Base-by-base conservation (phyloP, 37 sponge, comb jelly and placozoan species). In the Spongilla lacustris region DNA sequence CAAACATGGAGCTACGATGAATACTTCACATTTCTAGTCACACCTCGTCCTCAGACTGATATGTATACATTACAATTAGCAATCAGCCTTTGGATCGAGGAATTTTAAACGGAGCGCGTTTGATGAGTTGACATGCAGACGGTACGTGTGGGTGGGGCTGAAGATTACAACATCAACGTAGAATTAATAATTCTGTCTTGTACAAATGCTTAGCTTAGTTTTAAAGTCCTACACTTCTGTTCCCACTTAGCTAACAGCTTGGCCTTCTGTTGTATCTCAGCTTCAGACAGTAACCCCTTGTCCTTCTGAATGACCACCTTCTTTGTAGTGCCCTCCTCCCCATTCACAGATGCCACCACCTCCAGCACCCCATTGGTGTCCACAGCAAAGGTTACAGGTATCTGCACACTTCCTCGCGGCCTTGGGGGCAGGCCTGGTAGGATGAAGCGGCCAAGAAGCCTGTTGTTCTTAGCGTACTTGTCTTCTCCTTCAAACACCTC, bases 401-500 rank as follows among this genome's bases (percentile, higher is more conserved):
- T 92, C 50, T 83, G 66, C 0, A 92, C 93, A 77, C 93, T 19
- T 6, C 98, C 98, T 25, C 98, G 38, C 12, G 81, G 82, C 66
- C 84, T 70, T 30, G 93, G 98, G 22, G 98, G 98, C 19, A 97
- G 66, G 0, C 96, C 98, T 0, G 90, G 92, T 21, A 97, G 79
- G 1, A 79, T 90, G 68, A 97, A 97, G 32, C 87, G 78, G 24
- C 98, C 98, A 32, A 97, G 74, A 21, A 95, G 78, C 9, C 95
- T 66, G 76, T 97, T 97, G 28, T 88, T 83, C 84, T 80, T 85
- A 0, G 96, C 86, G 14, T 27, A 30, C 33, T 91, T 93, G 48
- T 92, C 93, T 77, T 97, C 98, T 21, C 98, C 98, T 76, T 97
- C 95, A 87, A 87, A 97, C 38, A 97, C 95, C 71, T 95, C 98